phyloP scores from a whole-genome alignment of 2,888 invertebrate species.

The Chironomus riparius region DNA sequence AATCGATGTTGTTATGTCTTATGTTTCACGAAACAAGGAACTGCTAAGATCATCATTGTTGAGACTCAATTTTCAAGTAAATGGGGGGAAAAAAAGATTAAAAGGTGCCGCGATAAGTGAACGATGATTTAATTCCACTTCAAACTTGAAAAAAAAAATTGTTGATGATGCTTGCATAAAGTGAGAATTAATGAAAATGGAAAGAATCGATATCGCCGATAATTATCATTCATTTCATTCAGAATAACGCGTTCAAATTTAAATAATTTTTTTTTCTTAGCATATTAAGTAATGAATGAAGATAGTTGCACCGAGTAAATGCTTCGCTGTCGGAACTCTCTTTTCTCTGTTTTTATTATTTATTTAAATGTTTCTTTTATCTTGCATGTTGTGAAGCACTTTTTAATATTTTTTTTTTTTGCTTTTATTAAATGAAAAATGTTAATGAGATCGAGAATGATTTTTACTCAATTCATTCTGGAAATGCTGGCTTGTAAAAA shows the following conservation, averaged over 20 bases:
- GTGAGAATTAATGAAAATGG: background rate
- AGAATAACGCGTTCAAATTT: background rate
- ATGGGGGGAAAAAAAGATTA: background rate
- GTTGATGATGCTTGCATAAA: background rate
- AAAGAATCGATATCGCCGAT: background rate
- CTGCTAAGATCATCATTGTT: background rate
- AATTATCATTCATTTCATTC: background rate
- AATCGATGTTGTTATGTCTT: too few species aligned
- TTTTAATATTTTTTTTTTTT: too few species aligned
- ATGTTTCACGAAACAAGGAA: background rate
- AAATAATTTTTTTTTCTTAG: too few species aligned
- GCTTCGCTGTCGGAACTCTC: background rate
- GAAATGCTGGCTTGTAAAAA: too few species aligned
- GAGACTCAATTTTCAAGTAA: background rate
- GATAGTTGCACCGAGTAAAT: background rate
- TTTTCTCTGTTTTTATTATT: background rate
- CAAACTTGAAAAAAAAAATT: background rate
- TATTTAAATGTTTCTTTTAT: background rate
- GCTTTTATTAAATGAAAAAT: background rate
- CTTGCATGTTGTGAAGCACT: background rate
- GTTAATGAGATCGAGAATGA: background rate
- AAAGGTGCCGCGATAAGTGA: slow-evolving; percentile 5
- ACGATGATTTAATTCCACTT: slow-evolving; percentile 11
- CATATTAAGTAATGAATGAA: background rate
- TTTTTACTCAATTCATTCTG: too few species aligned